Evolutionary conservation across 2,888 invertebrate species (phyloP).

Genomic region (Campoplex capitator): DNA sequence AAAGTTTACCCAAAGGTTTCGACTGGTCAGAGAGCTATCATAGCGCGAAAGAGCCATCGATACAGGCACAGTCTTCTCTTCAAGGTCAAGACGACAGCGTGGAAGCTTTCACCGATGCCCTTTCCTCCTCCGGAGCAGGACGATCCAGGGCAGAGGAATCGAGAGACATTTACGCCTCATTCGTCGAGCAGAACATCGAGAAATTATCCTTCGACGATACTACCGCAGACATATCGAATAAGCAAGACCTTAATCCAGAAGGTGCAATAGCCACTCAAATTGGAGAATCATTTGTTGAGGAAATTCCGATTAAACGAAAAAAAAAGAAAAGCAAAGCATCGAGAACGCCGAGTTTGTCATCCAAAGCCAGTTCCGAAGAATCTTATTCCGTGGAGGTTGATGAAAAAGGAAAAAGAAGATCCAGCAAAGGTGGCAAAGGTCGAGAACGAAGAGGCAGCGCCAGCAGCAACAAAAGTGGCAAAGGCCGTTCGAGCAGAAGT

Average conservation of each 20-base stretch:
- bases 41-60: slow-evolving; percentile 79
- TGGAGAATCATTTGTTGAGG: slow-evolving; percentile 71
- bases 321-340: slow-evolving; percentile 73
- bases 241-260: slow-evolving; percentile 77
- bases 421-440: slow-evolving; percentile 59
- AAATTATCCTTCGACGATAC: slow-evolving; percentile 68
- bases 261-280: slow-evolving; percentile 79
- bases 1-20: slow-evolving; percentile 71
- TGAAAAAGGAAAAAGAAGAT: slow-evolving; percentile 62
- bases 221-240: slow-evolving; percentile 74
- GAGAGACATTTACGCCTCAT: slow-evolving; percentile 63
- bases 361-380: slow-evolving; percentile 76
- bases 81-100: slow-evolving; percentile 79
- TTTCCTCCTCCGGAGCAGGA: slow-evolving; percentile 71
- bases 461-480: slow-evolving; percentile 58
- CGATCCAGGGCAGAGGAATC: slow-evolving; percentile 59
- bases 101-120: slow-evolving; percentile 81
- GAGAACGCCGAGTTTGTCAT: slow-evolving; percentile 65
- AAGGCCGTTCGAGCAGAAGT: slow-evolving; percentile 49
- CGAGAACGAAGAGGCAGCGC: slow-evolving; percentile 63
- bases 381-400: slow-evolving; percentile 69
- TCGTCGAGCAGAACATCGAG: slow-evolving; percentile 60
- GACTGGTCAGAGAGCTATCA: slow-evolving; percentile 81
- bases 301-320: slow-evolving; percentile 72
- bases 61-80: slow-evolving; percentile 70